Percentiles rank a stretch among this genome's conserved stretches.
Evolutionary conservation across 2,113 vertebrate genomes (phyloP).

Genomic region (Cryptomyrus ogoouensis): DNA sequence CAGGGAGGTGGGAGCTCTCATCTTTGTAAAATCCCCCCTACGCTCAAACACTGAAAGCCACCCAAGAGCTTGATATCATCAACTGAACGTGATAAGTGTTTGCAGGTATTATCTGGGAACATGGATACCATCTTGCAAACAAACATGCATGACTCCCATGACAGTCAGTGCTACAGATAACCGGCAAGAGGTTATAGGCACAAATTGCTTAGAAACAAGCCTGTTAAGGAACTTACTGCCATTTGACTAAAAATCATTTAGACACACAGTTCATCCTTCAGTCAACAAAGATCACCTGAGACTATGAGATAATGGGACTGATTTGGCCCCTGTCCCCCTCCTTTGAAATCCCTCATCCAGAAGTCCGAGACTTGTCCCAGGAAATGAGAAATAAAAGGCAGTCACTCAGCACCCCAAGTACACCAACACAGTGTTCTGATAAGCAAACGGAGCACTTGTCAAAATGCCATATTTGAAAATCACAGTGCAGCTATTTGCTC

Average conservation of each 20-base stretch:
- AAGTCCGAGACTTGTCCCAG: not conserved
- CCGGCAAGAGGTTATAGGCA: not conserved
- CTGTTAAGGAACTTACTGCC: not conserved
- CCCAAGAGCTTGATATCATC: not conserved
- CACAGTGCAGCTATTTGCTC: not conserved
- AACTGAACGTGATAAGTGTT: not conserved
- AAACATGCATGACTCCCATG: not conserved
- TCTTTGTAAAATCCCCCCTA: not conserved
- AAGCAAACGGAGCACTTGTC: not conserved
- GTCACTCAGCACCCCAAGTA: not conserved
- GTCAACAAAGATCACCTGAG: not conserved
- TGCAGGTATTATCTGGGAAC: not conserved
- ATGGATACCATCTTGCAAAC: not conserved
- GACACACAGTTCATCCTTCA: no score
- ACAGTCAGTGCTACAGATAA: not conserved
- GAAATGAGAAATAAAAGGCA: not conserved
- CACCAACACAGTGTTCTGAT: not conserved
- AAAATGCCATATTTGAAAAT: not conserved
- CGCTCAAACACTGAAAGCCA: not conserved
- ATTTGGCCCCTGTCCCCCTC: not conserved
- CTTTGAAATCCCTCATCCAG: not conserved
- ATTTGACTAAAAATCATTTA: not conserved
- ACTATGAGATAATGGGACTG: not conserved
- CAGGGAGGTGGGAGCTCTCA: not conserved
- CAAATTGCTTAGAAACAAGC: not conserved